Evolutionary conservation across 2,113 vertebrate species (phyloP).

Genomic region (Protobothrops mucrosquamatus): DNA sequence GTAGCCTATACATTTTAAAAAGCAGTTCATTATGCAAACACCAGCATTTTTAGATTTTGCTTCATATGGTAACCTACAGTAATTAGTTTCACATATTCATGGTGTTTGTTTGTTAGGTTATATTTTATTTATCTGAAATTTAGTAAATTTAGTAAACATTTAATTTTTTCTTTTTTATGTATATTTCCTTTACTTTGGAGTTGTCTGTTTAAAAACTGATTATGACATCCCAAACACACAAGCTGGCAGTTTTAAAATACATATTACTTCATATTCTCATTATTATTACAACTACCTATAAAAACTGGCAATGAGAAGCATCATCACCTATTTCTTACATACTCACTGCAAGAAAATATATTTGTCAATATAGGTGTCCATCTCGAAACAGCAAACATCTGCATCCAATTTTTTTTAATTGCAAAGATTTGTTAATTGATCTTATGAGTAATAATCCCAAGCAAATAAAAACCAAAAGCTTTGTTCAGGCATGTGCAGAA

Average conservation of each 20-base stretch:
- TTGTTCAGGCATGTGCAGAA: background rate
- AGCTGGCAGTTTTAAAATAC: background rate
- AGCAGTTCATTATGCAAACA: background rate
- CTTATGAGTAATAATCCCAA: background rate
- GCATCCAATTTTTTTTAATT: background rate
- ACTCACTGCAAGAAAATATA: background rate
- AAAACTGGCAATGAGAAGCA: background rate
- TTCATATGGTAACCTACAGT: background rate
- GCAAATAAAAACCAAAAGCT: background rate
- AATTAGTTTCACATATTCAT: background rate
- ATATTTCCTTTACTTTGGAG: background rate
- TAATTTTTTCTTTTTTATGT: background rate
- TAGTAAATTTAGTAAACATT: background rate
- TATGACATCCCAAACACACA: background rate
- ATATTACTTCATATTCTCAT: background rate
- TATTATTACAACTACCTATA: background rate
- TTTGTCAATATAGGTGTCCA: background rate
- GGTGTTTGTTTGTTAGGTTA: background rate
- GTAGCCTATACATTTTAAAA: background rate
- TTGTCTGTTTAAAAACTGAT: background rate
- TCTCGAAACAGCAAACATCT: background rate
- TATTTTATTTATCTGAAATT: background rate
- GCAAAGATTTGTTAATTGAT: background rate
- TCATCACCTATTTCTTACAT: background rate
- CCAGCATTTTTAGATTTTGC: background rate